These are phyloP conservation scores for Falco novaeseelandiae DNA, from an alignment of 2,797 vertebrate species.

Conservation along the genomic window DNA sequence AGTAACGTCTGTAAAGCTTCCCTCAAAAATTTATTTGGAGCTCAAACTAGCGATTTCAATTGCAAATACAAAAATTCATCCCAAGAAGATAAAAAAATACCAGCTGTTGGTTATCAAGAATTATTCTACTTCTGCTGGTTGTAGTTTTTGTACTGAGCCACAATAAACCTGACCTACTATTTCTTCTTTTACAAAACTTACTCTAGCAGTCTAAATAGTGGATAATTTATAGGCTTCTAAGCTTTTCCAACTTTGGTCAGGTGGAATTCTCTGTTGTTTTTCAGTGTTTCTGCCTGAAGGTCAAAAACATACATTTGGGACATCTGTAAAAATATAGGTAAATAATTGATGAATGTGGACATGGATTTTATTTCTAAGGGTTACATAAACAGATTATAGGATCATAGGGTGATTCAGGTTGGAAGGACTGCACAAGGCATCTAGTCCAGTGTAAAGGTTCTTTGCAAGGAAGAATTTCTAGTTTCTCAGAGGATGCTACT, in stretches of 20 bases:
- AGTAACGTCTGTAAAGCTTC: not conserved
- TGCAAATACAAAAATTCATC: not conserved
- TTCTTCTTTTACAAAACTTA: not conserved
- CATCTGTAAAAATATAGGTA: slow-evolving; percentile 14
- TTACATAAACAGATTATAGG: not conserved
- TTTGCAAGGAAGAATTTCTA: not conserved
- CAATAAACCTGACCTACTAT: not conserved
- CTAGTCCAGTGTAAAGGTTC: not conserved
- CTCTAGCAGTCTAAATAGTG: not conserved
- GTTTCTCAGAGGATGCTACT: not conserved
- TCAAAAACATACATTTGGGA: slow-evolving; percentile 20
- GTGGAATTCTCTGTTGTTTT: slow-evolving; percentile 13
- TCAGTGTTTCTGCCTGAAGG: not conserved
- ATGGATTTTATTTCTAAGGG: slow-evolving; percentile 29
- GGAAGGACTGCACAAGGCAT: not conserved
- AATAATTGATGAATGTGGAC: slow-evolving; percentile 37
- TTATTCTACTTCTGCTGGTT: not conserved
- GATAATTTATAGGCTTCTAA: not conserved
- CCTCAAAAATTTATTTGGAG: not conserved
- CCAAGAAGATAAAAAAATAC: not conserved
- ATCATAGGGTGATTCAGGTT: not conserved
- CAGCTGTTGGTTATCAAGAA: not conserved
- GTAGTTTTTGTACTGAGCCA: not conserved
- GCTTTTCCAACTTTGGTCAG: not conserved
- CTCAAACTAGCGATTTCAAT: not conserved